Percentiles rank a stretch among this genome's conserved stretches.
phyloP scores from a whole-genome alignment of 1,140 invertebrate species.

The Heterodera schachtii region DNA sequence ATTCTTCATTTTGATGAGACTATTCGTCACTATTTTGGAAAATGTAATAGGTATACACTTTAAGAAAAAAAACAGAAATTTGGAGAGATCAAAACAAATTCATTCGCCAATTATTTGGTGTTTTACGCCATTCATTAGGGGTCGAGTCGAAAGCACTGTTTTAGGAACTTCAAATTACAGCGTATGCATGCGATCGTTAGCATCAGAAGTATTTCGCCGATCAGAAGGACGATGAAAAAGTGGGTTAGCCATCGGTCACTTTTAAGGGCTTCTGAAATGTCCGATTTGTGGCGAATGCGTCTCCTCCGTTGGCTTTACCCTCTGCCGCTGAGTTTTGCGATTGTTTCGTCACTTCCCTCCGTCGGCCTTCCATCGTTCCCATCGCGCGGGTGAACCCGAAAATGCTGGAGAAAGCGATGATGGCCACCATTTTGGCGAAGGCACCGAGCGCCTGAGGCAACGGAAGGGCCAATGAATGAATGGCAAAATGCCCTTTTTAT shows the following conservation, averaged over 20 bases:
- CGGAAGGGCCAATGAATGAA: neutral
- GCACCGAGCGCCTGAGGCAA: constrained; percentile 24
- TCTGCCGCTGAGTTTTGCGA: constrained; percentile 21
- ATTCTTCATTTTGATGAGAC: no score
- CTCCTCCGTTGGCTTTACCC: neutral
- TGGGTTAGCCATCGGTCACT: constrained; percentile 29
- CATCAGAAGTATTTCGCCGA: constrained; percentile 23
- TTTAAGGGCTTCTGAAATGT: neutral
- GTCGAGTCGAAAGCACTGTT: constrained; percentile 21
- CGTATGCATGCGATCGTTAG: constrained; percentile 27
- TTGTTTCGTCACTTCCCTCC: constrained; percentile 16
- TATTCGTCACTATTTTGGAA: no score
- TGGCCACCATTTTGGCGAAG: constrained; percentile 33
- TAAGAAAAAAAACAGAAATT: neutral
- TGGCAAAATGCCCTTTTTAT: neutral
- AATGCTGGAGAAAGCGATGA: constrained; percentile 32
- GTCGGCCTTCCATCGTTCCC: constrained; percentile 1
- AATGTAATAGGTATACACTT: neutral
- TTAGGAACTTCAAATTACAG: constrained; percentile 31
- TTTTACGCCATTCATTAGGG: neutral
- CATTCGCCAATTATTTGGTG: neutral
- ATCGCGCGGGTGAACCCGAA: constrained; percentile 30
- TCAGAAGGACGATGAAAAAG: constrained; percentile 31
- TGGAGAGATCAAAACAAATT: neutral
- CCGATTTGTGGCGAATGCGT: neutral